Percentiles rank a stretch among this genome's conserved stretches.
These are phyloP conservation scores for Stigmatopora nigra DNA, from an alignment of 2,113 vertebrate genomes.

Conservation along the genomic window DNA sequence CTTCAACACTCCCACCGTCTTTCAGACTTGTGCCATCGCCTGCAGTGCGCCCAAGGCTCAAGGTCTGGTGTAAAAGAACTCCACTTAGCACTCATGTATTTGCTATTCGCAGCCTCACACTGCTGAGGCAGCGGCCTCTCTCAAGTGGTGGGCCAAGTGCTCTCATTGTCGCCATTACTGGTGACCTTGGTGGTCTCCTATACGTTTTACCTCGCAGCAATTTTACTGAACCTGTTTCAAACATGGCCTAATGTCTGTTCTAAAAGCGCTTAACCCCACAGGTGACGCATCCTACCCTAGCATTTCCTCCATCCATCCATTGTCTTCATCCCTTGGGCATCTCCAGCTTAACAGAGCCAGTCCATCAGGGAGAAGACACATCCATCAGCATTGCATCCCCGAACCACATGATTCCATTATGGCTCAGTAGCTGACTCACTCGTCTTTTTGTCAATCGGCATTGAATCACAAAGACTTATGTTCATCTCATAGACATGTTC, in stretches of 20 bases:
- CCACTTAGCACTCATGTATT: slow-evolving; percentile 38
- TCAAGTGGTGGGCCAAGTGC: slow-evolving; percentile 33
- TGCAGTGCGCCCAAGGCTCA: slow-evolving; percentile 33
- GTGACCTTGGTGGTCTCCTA: slow-evolving; percentile 37
- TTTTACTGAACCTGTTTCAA: neutral
- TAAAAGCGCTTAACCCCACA: neutral
- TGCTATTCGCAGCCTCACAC: slow-evolving; percentile 36
- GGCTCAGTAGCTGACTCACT: slow-evolving; percentile 6
- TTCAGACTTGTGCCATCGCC: slow-evolving; percentile 14
- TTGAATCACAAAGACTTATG: slow-evolving; percentile 1
- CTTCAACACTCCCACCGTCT: slow-evolving; percentile 14
- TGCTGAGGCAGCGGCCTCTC: slow-evolving; percentile 42
- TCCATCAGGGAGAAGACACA: slow-evolving; percentile 7
- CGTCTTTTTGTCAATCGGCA: neutral
- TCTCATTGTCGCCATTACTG: slow-evolving; percentile 37
- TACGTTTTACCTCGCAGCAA: slow-evolving; percentile 23
- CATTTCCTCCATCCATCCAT: neutral
- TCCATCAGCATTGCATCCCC: neutral
- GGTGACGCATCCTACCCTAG: neutral
- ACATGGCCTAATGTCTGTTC: neutral
- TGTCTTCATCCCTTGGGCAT: neutral
- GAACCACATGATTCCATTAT: neutral
- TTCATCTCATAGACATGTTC: neutral
- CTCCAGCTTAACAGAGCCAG: neutral
- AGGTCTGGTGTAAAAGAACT: slow-evolving; percentile 53